Evolutionary conservation across 2,888 invertebrate species (phyloP), one percentile per base, ranked within the genome.

Genomic region (Drosophila neotestacea): DNA sequence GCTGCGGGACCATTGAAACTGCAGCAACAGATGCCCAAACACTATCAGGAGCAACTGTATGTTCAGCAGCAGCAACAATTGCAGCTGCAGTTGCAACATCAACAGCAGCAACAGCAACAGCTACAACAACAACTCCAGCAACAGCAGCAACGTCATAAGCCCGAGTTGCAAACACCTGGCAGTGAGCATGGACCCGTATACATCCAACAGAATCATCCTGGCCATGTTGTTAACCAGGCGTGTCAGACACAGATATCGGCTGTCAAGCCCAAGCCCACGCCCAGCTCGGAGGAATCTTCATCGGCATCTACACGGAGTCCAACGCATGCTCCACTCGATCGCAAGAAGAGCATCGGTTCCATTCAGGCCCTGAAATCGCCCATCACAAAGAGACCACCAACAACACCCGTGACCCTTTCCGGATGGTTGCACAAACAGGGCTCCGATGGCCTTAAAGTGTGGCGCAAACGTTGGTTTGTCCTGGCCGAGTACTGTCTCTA

Each of bases 401-500:
- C 96, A 46, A 96, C 97, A 1, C 96, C 96, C 6, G 97, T 98
- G 7, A 95, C 97, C 0, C 94, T 97, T 88, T 95, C 97, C 80
- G 98, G 98, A 22, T 97, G 98, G 96, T 93, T 98, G 52, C 96
- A 97, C 92, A 98, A 98, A 91, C 97, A 98, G 93, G 98, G 98
- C 58, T 97, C 97, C 38, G 97, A 97, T 90, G 98, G 98, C 6
- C 93, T 98, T 4, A 98, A 97, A 94, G 95, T 97, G 44, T 98
- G 98, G 98, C 96, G 98, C 91, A 97, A 97, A 91, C 94, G 98
- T 69, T 98, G 98, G 98, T 98, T 97, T 93, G 98, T 98, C 42
- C 94, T 98, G 62, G 96, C 97, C 34, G 98, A 98, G 92, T 98
- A 97, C 92, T 98, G 98, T 91, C 94, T 98, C 71, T 98, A 97